phyloP scores from a whole-genome alignment of 1,140 invertebrate genomes.

The Drosophila fuyamai region DNA sequence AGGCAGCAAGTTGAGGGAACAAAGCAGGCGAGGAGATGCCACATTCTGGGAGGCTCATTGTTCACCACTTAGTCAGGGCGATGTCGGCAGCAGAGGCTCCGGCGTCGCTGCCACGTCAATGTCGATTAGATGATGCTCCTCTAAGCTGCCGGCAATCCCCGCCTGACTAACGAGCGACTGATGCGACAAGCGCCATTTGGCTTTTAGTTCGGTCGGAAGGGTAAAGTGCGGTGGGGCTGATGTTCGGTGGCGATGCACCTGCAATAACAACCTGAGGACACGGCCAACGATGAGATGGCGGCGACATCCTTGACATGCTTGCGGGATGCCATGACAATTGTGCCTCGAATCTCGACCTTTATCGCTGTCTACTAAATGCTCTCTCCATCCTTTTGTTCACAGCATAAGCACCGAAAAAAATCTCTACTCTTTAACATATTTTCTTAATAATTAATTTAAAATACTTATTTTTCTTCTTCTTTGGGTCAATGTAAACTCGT shows the following conservation, averaged over 20 bases:
- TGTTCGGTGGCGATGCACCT: conserved; percentile 30
- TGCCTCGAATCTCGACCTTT: conserved; percentile 47
- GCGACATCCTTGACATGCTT: conserved; percentile 80
- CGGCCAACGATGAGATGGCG: conserved; percentile 31
- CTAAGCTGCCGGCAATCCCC: conserved; percentile 36
- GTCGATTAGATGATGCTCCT: conserved; percentile 73
- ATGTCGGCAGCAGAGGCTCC: conserved; percentile 32
- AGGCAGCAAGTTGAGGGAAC: conserved; percentile 22
- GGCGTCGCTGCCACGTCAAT: conserved; percentile 61
- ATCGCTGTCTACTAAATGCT: conserved; percentile 6
- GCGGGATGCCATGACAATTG: conserved; percentile 74
- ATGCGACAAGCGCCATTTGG: conserved; percentile 78
- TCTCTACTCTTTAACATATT: background rate
- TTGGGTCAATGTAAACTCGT: too few relatives aligned
- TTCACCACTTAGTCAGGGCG: conserved; percentile 75
- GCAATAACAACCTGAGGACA: conserved; percentile 43
- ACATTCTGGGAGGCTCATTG: conserved; percentile 68
- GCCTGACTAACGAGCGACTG: conserved; percentile 71
- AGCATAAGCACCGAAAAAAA: conserved; percentile 10
- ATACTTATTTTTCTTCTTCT: too few relatives aligned
- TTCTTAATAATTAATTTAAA: too few relatives aligned
- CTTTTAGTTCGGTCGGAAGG: conserved; percentile 58
- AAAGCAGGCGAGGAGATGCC: conserved; percentile 11
- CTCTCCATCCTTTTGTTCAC: background rate
- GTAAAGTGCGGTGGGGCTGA: conserved; percentile 1